Base-by-base conservation (phyloP, 2,888 invertebrate species). In the Aleiodes testaceus region DNA sequence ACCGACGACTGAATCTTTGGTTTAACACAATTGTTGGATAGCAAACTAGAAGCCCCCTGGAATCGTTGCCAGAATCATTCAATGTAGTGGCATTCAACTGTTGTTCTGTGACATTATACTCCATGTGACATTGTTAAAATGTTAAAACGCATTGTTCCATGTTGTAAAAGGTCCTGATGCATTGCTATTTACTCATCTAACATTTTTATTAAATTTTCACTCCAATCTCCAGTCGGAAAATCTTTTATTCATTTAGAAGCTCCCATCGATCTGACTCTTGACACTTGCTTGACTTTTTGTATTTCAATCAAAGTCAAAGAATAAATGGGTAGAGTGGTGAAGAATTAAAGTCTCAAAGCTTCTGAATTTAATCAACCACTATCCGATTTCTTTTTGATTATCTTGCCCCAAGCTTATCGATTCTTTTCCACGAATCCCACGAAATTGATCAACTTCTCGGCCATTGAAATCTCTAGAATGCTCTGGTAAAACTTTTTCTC, bases 351-450 rank as follows among this genome's bases (percentile, higher is more conserved):
- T 36, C 66, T 18, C 26, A 20, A 18, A 50, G 66, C 16, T 53
- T 16, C 50, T 53, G 42, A 66, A 66, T 66, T 53, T 66, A 66
- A 66, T 66, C 53, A 66, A 66, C 66, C 42, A 53, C n/a, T 66
- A 66, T 66, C 22, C 53, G 53, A 53, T 66, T 52, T 20, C 45
- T 36, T 66, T n/a, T 42, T n/a, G 50, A 66, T 42, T 52, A 52
- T 66, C 50, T 20, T 42, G n/a, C 26, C 14, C 36, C 6, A 26
- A 36, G 36, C 36, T 36, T 36, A 36, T 36, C 36, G 36, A 36
- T 36, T 5, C 9, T 36, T 11, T 55, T n/a, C 20, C 14, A 14
- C 55, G 55, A 30, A 30, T 30, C 53, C 30, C 30, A 30, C 26
- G 30, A 59, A 59, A 42, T 59, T 42, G 36, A 22, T 52, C 52